Evolutionary conservation across 2,113 vertebrate genomes (phyloP), one percentile per base, ranked within the genome.

Genomic region (Sciurus niger): DNA sequence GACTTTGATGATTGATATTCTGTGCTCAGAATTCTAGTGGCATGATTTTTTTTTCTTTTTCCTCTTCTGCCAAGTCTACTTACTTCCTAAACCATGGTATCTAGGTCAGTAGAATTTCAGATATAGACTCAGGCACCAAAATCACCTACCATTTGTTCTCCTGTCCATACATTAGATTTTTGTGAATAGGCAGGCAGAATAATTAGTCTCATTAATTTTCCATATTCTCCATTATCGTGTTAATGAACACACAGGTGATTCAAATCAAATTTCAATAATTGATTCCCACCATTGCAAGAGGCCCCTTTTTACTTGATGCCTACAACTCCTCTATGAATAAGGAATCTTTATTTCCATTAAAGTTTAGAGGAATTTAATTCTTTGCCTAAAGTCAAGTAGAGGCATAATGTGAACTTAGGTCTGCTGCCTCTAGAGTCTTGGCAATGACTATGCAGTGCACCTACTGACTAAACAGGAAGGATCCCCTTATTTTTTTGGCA

Each of bases 251-350:
- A 74, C 14, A 48, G 55, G 80, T 85, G 46, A 84, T 55, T 87
- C 55, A 92, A 89, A 51, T 53, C 24, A 53, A 63, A 79, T 76
- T 89, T 93, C 90, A 90, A 24, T 87, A 77, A 92, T 77, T 55
- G 63, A 58, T 84, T 96, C 79, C 34, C 94, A 70, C 32, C 34
- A 73, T 17, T 72, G 30, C 43, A 28, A 72, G 55, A 83, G 32
- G n/a, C 7, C 91, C 34, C 60, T 93, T 92, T 51, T 76, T 78
- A 78, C 51, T 76, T 74, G 74, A 86, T 78, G 34, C 20, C 28
- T 34, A 65, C 17, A 74, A 63, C 34, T 55, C 37, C 18, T 68
- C 80, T 79, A 0, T n/a, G 24, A 82, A 58, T 8, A 34, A 92
- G 51, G 43, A n/a, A 67, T 67, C 25, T 43, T 6, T 63, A 55